A percentile compares a stretch with the other conserved stretches of the same genome.
phyloP scores from a whole-genome alignment of 2,888 invertebrate genomes.

The Drosophila robusta region DNA sequence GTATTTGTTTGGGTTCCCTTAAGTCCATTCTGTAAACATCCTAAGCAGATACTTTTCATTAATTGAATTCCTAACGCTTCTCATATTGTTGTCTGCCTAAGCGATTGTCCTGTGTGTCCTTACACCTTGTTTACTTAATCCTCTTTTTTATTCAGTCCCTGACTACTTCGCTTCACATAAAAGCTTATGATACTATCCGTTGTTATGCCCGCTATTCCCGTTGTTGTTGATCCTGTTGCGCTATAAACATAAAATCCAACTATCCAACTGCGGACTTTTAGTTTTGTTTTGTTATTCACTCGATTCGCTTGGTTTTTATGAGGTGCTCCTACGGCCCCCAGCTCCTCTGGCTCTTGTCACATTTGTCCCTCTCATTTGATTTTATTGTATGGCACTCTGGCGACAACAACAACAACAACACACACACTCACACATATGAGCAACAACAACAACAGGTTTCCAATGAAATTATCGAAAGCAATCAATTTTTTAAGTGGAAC shows the following conservation, averaged over 20 bases:
- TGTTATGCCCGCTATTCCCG: slow-evolving; percentile 6
- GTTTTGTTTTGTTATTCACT: slow-evolving; percentile 35
- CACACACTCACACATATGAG: not conserved
- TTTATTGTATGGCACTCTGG: slow-evolving; percentile 69
- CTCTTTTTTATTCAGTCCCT: slow-evolving; percentile 10
- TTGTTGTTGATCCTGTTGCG: slow-evolving; percentile 7
- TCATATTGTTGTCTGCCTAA: slow-evolving; percentile 15
- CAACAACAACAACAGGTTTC: slow-evolving; percentile 64
- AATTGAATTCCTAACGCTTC: slow-evolving; percentile 60
- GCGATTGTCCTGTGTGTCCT: slow-evolving; percentile 3
- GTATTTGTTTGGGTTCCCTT: slow-evolving; percentile 41
- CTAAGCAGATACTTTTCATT: slow-evolving; percentile 53
- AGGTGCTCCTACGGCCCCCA: slow-evolving; percentile 19
- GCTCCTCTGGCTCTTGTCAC: slow-evolving; percentile 39
- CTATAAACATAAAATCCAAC: slow-evolving; percentile 59
- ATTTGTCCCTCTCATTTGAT: slow-evolving; percentile 62
- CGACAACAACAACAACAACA: slow-evolving; percentile 44
- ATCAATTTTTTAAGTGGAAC: slow-evolving; percentile 80
- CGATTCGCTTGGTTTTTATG: slow-evolving; percentile 42
- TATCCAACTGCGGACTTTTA: slow-evolving; percentile 49
- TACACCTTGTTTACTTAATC: slow-evolving; percentile 63
- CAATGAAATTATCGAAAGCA: slow-evolving; percentile 78
- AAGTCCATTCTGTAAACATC: slow-evolving; percentile 23
- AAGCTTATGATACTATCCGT: slow-evolving; percentile 54
- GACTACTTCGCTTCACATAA: slow-evolving; percentile 45